A percentile compares a stretch with the other conserved stretches of the same genome.
Evolutionary conservation across 2,888 invertebrate genomes (phyloP).

Genomic region (Aromia moschata): DNA sequence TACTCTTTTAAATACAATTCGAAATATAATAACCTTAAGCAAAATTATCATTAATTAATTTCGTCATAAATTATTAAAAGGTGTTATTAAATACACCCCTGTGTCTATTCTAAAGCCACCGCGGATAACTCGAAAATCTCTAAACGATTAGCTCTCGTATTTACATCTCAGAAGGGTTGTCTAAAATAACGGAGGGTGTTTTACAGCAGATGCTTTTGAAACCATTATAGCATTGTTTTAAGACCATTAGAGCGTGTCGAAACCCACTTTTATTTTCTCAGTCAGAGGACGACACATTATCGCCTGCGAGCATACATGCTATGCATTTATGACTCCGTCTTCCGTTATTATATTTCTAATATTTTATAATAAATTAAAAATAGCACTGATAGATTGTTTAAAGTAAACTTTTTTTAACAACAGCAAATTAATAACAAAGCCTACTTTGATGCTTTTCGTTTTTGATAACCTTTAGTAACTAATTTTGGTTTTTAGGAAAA

Average conservation of each 20-base stretch:
- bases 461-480: too few relatives aligned
- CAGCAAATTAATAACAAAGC: too few relatives aligned
- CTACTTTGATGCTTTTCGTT: too few relatives aligned
- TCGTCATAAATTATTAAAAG: constrained; percentile 2
- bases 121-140: constrained; percentile 23
- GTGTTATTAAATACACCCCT: constrained; percentile 18
- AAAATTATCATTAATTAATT: too few relatives aligned
- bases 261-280: constrained; percentile 13
- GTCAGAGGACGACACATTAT: constrained; percentile 1
- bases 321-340: neutral
- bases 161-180: constrained; percentile 22
- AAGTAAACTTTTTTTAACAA: too few relatives aligned
- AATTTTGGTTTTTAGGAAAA: too few relatives aligned
- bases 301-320: neutral
- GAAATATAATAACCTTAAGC: too few relatives aligned
- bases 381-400: too few relatives aligned
- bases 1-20: too few relatives aligned
- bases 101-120: constrained; percentile 14
- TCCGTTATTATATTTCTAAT: neutral
- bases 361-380: too few relatives aligned
- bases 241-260: constrained; percentile 29
- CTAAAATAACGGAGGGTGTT: constrained; percentile 19
- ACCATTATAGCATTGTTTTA: constrained; percentile 33
- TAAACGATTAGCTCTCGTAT: constrained; percentile 23
- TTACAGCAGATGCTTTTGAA: constrained; percentile 32